Conservation (phyloP, 2,888 invertebrate species). For the Tachina fera region DNA sequence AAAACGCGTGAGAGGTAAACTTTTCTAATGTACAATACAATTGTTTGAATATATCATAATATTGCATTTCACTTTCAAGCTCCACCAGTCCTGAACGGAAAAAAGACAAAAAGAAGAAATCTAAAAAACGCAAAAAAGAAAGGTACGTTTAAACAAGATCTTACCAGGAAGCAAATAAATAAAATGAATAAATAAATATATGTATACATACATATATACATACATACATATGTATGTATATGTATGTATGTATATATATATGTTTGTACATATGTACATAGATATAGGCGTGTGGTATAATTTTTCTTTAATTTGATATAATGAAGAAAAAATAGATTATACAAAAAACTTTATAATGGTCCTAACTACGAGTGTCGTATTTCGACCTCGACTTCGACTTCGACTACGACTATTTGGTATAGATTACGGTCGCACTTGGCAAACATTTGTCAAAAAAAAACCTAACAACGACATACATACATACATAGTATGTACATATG, state of each 20-base stretch:
- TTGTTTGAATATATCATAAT: background rate
- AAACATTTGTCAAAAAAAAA: too few relatives aligned
- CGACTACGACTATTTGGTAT: too few relatives aligned
- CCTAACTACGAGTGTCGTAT: too few relatives aligned
- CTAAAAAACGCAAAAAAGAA: conserved; percentile 89
- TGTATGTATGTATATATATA: background rate
- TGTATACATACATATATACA: background rate
- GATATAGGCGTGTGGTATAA: too few relatives aligned
- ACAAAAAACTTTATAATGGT: too few relatives aligned
- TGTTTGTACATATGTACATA: background rate
- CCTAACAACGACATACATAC: too few relatives aligned
- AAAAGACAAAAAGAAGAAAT: conserved; percentile 91
- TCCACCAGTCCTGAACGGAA: conserved; percentile 89
- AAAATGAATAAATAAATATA: conserved; percentile 1
- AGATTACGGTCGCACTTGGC: too few relatives aligned
- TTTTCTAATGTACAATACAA: background rate
- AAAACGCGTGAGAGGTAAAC: conserved; percentile 84
- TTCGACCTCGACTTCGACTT: too few relatives aligned
- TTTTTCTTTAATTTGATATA: too few relatives aligned
- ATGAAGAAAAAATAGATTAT: too few relatives aligned
- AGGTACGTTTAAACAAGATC: conserved; percentile 84
- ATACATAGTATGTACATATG: too few relatives aligned
- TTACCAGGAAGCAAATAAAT: background rate
- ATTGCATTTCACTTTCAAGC: conserved; percentile 81
- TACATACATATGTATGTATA: too few relatives aligned